These are phyloP conservation scores for Bubo bubo DNA, from an alignment of 2,113 vertebrate species.

Conservation along the genomic window DNA sequence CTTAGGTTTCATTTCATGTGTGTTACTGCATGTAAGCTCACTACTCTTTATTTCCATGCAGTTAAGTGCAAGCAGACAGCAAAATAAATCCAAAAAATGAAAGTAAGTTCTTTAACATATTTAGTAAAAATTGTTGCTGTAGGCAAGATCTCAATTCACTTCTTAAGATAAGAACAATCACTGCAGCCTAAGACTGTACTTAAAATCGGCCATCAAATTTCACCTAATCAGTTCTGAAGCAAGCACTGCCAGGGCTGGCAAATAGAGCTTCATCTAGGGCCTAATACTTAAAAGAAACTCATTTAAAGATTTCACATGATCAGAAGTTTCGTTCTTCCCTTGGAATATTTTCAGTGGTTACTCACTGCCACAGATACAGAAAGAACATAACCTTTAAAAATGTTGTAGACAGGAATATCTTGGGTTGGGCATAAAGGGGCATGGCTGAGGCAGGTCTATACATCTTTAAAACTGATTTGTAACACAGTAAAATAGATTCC, in stretches of 20 bases:
- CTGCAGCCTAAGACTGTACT: background rate
- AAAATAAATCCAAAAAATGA: background rate
- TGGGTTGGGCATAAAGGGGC: background rate
- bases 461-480: background rate
- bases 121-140: background rate
- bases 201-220: background rate
- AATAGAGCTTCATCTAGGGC: background rate
- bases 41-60: background rate
- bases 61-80: background rate
- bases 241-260: background rate
- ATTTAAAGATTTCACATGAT: background rate
- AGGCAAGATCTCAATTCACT: background rate
- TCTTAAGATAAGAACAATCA: background rate
- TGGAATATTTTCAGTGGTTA: background rate
- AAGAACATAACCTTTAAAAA: background rate
- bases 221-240: background rate
- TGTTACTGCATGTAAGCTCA: background rate
- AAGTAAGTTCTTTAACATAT: background rate
- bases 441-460: background rate
- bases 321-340: background rate
- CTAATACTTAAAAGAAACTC: background rate
- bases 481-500: background rate
- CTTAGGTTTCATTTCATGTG: background rate
- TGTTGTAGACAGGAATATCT: background rate
- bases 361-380: background rate